Conservation (phyloP, 2,888 invertebrate species). For the Chymomyza fuscimana region DNA sequence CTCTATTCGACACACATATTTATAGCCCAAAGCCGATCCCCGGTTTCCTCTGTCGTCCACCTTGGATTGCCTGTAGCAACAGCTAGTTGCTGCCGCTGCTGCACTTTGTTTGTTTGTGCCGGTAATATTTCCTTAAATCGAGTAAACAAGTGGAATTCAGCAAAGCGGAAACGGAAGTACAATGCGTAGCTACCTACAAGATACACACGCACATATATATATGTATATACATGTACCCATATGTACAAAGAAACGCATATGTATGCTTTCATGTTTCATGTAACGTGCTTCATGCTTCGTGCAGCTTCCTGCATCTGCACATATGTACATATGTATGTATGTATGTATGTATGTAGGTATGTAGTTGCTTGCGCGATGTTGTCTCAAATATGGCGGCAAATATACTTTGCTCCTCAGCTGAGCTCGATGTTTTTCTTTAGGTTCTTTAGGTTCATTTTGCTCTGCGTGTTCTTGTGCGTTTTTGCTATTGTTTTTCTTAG, state of each 20-base stretch:
- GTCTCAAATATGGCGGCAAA: conserved; percentile 75
- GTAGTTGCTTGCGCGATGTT: conserved; percentile 63
- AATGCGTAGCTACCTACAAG: conserved; percentile 61
- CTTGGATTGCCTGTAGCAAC: not conserved
- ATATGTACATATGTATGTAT: no score
- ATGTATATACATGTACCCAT: no score
- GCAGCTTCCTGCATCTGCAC: conserved; percentile 13
- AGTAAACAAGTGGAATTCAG: conserved; percentile 75
- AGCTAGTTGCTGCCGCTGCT: conserved; percentile 39
- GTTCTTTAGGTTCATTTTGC: conserved; percentile 6
- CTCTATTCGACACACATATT: conserved; percentile 58
- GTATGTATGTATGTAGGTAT: no score
- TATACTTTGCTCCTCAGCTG: conserved; percentile 57
- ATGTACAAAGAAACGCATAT: conserved; percentile 11
- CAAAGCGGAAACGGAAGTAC: conserved; percentile 75
- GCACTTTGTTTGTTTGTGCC: conserved; percentile 75
- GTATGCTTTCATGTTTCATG: conserved; percentile 30
- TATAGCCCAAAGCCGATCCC: not conserved
- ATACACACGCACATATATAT: conserved; percentile 18
- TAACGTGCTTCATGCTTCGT: not conserved
- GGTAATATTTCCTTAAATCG: conserved; percentile 75
- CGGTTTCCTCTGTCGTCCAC: not conserved
- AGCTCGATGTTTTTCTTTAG: conserved; percentile 24
- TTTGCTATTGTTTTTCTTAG: conserved; percentile 67
- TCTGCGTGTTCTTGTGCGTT: conserved; percentile 7